Evolutionary conservation across 2,888 invertebrate species (phyloP).

Genomic region (Nezara viridula): DNA sequence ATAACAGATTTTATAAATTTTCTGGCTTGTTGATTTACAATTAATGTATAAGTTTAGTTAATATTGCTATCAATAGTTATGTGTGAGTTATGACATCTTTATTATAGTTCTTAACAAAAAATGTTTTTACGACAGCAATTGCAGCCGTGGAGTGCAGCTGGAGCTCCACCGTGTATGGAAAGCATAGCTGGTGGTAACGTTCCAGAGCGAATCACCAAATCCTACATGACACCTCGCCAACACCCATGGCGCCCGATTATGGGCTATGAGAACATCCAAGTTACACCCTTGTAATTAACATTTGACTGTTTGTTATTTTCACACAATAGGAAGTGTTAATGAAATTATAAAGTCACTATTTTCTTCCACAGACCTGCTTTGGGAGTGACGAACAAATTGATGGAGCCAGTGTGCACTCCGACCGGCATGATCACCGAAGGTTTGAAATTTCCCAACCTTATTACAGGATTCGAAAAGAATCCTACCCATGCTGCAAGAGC

Average conservation of each 20-base stretch:
- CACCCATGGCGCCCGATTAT: constrained; percentile 86
- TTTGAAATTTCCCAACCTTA: constrained; percentile 84
- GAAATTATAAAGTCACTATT: neutral
- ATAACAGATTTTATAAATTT: too few relatives aligned
- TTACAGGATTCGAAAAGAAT: constrained; percentile 86
- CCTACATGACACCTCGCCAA: constrained; percentile 80
- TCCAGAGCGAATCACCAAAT: constrained; percentile 78
- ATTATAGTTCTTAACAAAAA: neutral
- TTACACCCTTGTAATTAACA: constrained; percentile 77
- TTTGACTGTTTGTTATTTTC: neutral
- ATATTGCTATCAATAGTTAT: too few relatives aligned
- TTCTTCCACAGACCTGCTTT: constrained; percentile 74
- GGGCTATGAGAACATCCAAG: constrained; percentile 83
- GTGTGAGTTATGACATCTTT: neutral
- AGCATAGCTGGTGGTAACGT: constrained; percentile 75
- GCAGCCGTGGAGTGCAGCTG: constrained; percentile 81
- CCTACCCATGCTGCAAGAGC: constrained; percentile 86
- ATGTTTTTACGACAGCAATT: constrained; percentile 75
- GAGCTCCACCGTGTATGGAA: constrained; percentile 76
- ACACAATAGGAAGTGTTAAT: neutral
- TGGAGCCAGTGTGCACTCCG: constrained; percentile 78
- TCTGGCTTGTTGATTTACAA: neutral
- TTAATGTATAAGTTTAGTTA: too few relatives aligned
- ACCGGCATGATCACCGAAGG: constrained; percentile 80
- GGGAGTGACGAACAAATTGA: constrained; percentile 81